These are phyloP conservation scores for Heliangelus exortis DNA, from an alignment of 2,797 vertebrate genomes.

Conservation along the genomic window DNA sequence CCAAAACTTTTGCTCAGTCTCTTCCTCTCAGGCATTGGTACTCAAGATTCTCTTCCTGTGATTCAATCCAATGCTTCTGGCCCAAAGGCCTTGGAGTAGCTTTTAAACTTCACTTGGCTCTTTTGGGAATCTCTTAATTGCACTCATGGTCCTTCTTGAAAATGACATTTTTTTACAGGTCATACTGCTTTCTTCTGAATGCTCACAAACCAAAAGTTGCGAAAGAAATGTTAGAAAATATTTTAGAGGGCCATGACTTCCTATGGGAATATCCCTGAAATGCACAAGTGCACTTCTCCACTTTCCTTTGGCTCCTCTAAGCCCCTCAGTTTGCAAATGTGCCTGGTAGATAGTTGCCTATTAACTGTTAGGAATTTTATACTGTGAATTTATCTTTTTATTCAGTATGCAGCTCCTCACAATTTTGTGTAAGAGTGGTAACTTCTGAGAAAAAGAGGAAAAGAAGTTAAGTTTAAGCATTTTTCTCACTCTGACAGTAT, in stretches of 20 bases:
- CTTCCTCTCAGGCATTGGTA: not conserved
- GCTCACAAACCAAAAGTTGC: not conserved
- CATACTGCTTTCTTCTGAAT: not conserved
- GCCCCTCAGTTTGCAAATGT: fast-evolving
- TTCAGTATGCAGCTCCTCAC: not conserved
- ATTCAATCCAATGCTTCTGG: not conserved
- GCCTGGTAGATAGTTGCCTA: not conserved
- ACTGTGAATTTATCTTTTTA: not conserved
- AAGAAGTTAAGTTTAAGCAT: not conserved
- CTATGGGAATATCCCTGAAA: not conserved
- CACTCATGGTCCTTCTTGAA: slow-evolving; percentile 8
- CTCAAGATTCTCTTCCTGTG: not conserved
- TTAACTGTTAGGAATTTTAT: not conserved
- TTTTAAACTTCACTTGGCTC: not conserved
- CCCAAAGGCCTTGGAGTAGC: not conserved
- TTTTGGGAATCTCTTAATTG: slow-evolving; percentile 22
- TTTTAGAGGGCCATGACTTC: not conserved
- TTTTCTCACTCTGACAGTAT: not conserved
- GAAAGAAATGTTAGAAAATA: not conserved
- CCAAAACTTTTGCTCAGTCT: not conserved
- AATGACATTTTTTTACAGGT: slow-evolving; percentile 24
- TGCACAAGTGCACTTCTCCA: not conserved
- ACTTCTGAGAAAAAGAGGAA: not conserved
- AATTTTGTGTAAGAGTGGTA: not conserved
- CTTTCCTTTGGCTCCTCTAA: not conserved